Conservation (phyloP, 1,140 invertebrate genomes). For the Amphibalanus amphitrite region DNA sequence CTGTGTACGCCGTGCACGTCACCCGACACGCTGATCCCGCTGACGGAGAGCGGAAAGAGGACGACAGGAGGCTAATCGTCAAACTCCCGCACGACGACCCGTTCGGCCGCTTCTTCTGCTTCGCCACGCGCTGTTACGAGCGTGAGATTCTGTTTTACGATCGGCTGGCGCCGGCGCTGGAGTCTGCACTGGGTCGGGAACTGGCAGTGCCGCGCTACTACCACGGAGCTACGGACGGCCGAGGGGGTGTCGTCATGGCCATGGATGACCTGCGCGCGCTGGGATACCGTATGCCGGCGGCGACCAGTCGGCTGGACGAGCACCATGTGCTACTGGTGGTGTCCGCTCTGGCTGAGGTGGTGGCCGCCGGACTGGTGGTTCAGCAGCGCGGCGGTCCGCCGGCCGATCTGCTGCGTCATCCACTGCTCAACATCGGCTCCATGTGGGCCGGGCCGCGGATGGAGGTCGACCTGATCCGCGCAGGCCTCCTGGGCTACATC, state of each 20-base stretch:
- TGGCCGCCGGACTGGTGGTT: background rate
- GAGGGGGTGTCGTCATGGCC: background rate
- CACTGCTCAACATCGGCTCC: background rate
- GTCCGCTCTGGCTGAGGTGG: background rate
- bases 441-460: background rate
- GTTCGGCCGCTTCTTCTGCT: slow-evolving; percentile 3
- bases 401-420: background rate
- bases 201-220: background rate
- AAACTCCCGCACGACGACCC: slow-evolving; percentile 3
- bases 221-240: background rate
- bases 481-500: background rate
- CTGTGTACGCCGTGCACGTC: slow-evolving; percentile 1
- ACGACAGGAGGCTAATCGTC: background rate
- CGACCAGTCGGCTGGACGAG: background rate
- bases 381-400: background rate
- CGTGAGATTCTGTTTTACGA: background rate
- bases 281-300: background rate
- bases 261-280: background rate
- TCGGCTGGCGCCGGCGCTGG: background rate
- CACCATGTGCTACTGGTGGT: background rate
- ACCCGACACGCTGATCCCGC: too few relatives aligned
- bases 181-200: background rate
- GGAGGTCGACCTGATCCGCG: background rate
- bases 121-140: background rate
- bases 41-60: too few relatives aligned